phyloP scores from a whole-genome alignment of 2,888 invertebrate species.

The Ophonus ardosiacus region DNA sequence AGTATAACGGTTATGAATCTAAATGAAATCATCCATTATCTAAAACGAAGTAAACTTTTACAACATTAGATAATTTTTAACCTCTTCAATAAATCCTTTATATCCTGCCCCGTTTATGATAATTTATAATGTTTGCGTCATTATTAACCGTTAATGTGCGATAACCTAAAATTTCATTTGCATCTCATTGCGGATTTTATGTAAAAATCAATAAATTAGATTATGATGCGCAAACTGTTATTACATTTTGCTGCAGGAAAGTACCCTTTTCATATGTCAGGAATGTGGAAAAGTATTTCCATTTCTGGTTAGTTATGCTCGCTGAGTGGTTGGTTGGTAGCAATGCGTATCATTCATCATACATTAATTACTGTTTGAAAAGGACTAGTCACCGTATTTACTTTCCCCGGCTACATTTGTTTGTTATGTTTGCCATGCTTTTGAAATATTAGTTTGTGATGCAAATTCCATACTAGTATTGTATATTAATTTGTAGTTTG shows the following conservation, averaged over 20 bases:
- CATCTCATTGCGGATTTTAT: constrained; percentile 10
- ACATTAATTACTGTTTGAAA: constrained; percentile 40
- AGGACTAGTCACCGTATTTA: not conserved
- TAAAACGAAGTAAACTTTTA: too few species aligned
- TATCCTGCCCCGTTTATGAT: not conserved
- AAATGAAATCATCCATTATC: too few species aligned
- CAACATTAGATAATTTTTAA: not conserved
- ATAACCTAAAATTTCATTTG: constrained; percentile 20
- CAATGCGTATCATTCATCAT: constrained; percentile 19
- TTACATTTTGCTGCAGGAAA: constrained; percentile 16
- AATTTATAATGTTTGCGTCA: not conserved
- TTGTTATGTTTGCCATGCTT: not conserved
- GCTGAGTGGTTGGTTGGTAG: not conserved
- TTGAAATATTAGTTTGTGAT: not conserved
- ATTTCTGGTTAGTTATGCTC: constrained; percentile 11
- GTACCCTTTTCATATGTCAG: constrained; percentile 3
- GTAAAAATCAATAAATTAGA: constrained; percentile 22
- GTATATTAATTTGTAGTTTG: not conserved
- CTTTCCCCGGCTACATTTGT: not conserved
- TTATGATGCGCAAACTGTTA: not conserved
- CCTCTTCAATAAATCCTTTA: not conserved
- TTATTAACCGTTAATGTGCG: not conserved
- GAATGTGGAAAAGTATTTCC: constrained; percentile 26
- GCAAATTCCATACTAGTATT: not conserved
- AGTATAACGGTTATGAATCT: too few species aligned